Percentiles rank a stretch among this genome's conserved stretches.
These are phyloP conservation scores for Ennomos fuscantarius DNA, from an alignment of 2,888 invertebrate species.

Conservation along the genomic window DNA sequence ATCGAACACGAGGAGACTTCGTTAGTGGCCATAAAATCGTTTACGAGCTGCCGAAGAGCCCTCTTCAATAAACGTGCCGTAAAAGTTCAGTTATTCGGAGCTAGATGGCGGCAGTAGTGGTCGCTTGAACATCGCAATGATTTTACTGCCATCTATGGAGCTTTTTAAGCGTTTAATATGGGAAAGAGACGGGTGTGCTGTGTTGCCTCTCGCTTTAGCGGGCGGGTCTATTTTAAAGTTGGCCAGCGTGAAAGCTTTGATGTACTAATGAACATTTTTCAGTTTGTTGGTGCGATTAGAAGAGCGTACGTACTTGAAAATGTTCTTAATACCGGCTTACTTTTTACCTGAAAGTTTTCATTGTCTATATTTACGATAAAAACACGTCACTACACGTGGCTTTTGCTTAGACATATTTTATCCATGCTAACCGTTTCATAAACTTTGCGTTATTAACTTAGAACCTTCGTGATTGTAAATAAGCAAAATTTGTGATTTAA, in stretches of 20 bases:
- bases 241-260: neutral
- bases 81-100: conserved; percentile 82
- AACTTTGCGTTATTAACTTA: no score
- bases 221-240: conserved; percentile 49
- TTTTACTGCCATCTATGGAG: conserved; percentile 85
- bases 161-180: conserved; percentile 77
- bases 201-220: conserved; percentile 44
- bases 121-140: conserved; percentile 78
- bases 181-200: conserved; percentile 45
- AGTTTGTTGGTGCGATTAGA: neutral
- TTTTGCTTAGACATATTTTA: no score
- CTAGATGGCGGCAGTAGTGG: conserved; percentile 84
- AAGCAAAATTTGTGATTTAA: no score
- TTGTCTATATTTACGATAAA: no score
- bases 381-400: no score
- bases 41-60: conserved; percentile 85
- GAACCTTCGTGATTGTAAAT: no score
- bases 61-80: conserved; percentile 84
- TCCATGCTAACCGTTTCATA: no score
- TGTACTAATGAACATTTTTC: neutral
- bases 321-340: no score
- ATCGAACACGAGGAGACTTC: conserved; percentile 80
- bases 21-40: conserved; percentile 84
- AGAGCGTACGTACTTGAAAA: no score
- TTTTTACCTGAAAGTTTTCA: no score